Base-by-base conservation (phyloP, 2,797 vertebrate genomes). In the Tinamus major region DNA sequence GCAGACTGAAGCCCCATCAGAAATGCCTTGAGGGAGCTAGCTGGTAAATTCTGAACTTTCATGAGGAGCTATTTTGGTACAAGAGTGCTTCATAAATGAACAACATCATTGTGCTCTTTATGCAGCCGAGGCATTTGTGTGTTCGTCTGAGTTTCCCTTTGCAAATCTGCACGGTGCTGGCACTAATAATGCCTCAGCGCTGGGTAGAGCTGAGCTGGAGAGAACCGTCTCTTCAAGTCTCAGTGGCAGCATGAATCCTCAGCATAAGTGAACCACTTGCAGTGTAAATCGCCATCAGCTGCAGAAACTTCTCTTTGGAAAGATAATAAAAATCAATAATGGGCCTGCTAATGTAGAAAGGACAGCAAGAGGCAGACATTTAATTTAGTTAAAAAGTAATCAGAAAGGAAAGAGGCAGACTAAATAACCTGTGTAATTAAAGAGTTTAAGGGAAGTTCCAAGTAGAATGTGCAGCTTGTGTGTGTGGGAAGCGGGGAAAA, bases 241-340 rank as follows among this genome's bases (percentile, higher is more conserved):
- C 87, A 33, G 85, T 20, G 68, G 85, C 92, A 91, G 92, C 77
- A 42, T 91, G 92, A 91, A 84, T 58, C 56, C 92, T 91, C 85
- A 33, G 85, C 68, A 2, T 58, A 91, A 94, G 78, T 8, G 87
- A 94, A 58, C 48, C 70, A 78, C 92, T 92, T 68, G 39, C 83
- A 35, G 85, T 24, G 89, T 79, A 90, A 95, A 93, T 90, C 4
- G 37, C 91, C 71, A 71, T 91, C 92, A 92, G 69, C 85, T 71
- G 53, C 96, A 94, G 70, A 94, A 78, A 4, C 80, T 94, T 75
- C 89, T 85, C 91, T 91, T 94, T 90, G 80, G 87, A 92, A 92
- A 90, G 87, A 93, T 90, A 86, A 95, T 96, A 96, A 93, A 95
- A 95, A 95, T 96, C 94, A 96, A 89, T 96, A 95, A 94, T 89